A percentile compares a stretch with the other conserved stretches of the same genome.
Evolutionary conservation across 2,888 invertebrate genomes (phyloP).

Genomic region (Nymphalis polychloros): DNA sequence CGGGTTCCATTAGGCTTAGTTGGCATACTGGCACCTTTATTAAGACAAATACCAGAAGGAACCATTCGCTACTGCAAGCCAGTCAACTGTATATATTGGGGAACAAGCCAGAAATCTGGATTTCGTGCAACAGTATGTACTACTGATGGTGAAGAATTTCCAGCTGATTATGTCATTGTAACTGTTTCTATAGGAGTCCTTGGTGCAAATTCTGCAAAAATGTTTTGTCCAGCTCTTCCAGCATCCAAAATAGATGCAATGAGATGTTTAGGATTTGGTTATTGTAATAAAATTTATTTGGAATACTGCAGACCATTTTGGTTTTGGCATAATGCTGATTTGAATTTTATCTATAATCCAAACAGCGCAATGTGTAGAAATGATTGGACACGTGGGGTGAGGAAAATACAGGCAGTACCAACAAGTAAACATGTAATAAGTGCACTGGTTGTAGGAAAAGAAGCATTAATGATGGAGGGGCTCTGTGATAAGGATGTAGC

Average conservation of each 20-base stretch:
- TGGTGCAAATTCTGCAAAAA: slow-evolving; percentile 81
- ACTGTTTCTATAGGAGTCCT: slow-evolving; percentile 90
- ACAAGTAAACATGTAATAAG: slow-evolving; percentile 87
- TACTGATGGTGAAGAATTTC: slow-evolving; percentile 85
- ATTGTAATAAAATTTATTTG: slow-evolving; percentile 88
- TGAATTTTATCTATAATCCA: slow-evolving; percentile 84
- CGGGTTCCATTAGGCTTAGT: slow-evolving; percentile 84
- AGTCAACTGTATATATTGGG: slow-evolving; percentile 87
- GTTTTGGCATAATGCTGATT: slow-evolving; percentile 84
- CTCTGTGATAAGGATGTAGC: slow-evolving; percentile 85
- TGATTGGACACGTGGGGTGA: slow-evolving; percentile 88
- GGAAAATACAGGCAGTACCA: slow-evolving; percentile 85
- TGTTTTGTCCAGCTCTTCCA: slow-evolving; percentile 88
- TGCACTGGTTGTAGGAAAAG: slow-evolving; percentile 85
- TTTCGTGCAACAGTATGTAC: slow-evolving; percentile 83
- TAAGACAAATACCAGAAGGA: slow-evolving; percentile 84
- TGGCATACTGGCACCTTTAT: slow-evolving; percentile 84
- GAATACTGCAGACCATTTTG: slow-evolving; percentile 88
- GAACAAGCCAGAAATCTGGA: slow-evolving; percentile 76
- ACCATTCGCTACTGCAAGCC: slow-evolving; percentile 85
- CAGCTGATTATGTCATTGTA: slow-evolving; percentile 89
- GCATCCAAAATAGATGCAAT: slow-evolving; percentile 86
- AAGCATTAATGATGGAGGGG: slow-evolving; percentile 85
- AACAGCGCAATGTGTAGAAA: slow-evolving; percentile 77
- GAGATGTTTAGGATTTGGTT: slow-evolving; percentile 85